Evolutionary conservation across 2,797 vertebrate species (phyloP), one percentile per base, ranked within the genome.

Genomic region (Columba guinea): DNA sequence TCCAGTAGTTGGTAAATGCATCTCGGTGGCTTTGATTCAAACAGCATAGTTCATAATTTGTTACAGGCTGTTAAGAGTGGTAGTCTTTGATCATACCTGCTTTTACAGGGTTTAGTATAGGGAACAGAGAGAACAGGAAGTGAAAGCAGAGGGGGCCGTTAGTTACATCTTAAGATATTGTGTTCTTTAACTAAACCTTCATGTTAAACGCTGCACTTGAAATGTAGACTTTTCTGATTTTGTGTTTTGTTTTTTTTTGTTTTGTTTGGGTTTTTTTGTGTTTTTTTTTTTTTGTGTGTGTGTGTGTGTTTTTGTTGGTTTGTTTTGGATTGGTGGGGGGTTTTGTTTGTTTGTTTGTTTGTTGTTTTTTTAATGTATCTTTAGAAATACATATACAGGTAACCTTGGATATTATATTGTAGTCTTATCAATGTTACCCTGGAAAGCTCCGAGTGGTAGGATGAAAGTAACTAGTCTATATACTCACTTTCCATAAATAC

Each of bases 401-500:
- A 59, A 26, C 37, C 34, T 55, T 68, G 22, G 24, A 3, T 58
- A 17, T 8, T 55, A 1, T 60, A 3, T 18, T 64, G 15, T 60
- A 46, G 46, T 22, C 34, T 81, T 78, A 41, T 11, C 46, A 26
- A 2, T 23, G 55, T 62, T 94, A 41, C 10, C 27, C 24, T 86
- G 37, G 48, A 59, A 91, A 95, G 49, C 60, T 68, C 58, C 6
- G 21, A 48, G 55, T 46, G 44, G 41, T 22, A 64, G 37, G 10
- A 22, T 76, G 46, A 64, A 68, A 85, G 55, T 92, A 86, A 65
- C 23, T 65, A 7, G 44, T 89, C 56, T 88, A 4, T 78, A 74
- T 37, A 37, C 76, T 94, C 91, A 91, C 69, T 87, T 96, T 93
- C 91, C 90, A 87, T 92, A 95, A 95, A 92, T 96, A 87, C 58